Evolutionary conservation across 1,140 invertebrate genomes (phyloP).

Genomic region (Polypedilum pembai): DNA sequence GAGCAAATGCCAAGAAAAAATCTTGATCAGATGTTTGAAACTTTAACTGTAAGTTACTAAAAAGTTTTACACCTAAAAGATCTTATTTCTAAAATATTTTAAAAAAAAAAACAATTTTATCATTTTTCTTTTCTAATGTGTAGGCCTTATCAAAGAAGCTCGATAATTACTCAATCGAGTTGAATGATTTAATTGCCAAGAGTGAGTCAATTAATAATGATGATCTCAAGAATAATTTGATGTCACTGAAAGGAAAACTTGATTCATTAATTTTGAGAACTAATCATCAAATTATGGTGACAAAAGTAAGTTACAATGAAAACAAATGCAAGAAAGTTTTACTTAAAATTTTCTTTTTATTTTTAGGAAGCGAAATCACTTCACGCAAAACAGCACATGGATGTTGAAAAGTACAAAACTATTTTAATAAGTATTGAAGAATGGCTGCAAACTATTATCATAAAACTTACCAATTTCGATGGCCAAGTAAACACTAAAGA

Average conservation of each 20-base stretch:
- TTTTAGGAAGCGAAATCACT: constrained; percentile 44
- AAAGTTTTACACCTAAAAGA: neutral
- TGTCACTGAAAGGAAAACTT: constrained; percentile 14
- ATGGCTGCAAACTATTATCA: constrained; percentile 44
- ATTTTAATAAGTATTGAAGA: constrained; percentile 42
- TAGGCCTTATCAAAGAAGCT: neutral
- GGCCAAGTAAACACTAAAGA: constrained; percentile 41
- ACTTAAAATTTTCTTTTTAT: constrained; percentile 8
- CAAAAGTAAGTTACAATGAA: neutral
- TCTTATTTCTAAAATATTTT: no score
- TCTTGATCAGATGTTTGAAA: constrained; percentile 20
- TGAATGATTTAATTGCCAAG: neutral
- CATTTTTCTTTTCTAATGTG: neutral
- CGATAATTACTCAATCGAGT: neutral
- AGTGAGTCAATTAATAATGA: neutral
- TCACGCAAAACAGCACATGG: constrained; percentile 37
- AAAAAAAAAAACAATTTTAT: no score
- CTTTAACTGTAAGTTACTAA: neutral
- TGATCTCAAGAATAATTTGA: neutral
- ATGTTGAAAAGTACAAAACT: constrained; percentile 43
- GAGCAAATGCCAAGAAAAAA: constrained; percentile 8
- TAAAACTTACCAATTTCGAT: constrained; percentile 41
- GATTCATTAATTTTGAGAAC: neutral
- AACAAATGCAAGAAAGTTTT: neutral
- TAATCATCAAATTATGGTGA: neutral